Conservation (phyloP, 2,797 vertebrate genomes). For the Macroramphosus scolopax region DNA sequence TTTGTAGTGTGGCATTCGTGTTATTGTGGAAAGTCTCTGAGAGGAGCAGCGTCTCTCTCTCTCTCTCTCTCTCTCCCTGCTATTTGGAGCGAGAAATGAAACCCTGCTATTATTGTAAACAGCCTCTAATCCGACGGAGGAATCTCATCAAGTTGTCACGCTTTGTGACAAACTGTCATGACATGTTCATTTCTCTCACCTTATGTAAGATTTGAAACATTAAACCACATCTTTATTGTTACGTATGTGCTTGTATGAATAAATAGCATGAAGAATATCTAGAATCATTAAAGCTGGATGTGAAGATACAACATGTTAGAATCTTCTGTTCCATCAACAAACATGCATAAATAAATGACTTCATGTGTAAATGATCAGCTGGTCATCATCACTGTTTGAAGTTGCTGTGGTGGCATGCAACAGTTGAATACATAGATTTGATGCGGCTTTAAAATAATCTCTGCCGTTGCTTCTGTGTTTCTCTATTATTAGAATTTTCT, state of each 20-base stretch:
- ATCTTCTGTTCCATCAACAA: background rate
- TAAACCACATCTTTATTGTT: background rate
- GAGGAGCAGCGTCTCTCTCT: constrained; percentile 37
- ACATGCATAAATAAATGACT: too few species aligned
- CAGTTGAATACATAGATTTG: too few species aligned
- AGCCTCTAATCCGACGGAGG: background rate
- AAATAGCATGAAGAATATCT: too few species aligned
- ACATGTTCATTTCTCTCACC: too few species aligned
- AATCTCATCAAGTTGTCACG: background rate
- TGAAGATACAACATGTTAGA: too few species aligned
- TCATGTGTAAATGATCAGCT: background rate
- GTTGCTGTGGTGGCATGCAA: too few species aligned
- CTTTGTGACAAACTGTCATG: background rate
- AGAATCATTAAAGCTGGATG: too few species aligned
- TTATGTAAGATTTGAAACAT: background rate
- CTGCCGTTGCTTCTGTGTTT: too few species aligned
- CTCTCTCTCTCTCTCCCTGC: constrained; percentile 24
- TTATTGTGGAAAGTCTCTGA: constrained; percentile 48
- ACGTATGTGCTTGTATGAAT: too few species aligned
- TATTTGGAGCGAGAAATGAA: constrained; percentile 21
- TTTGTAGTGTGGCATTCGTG: constrained; percentile 23
- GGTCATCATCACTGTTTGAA: too few species aligned
- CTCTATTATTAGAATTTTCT: too few species aligned
- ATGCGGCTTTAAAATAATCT: too few species aligned
- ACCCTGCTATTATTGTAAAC: background rate